phyloP scores from a whole-genome alignment of 2,113 vertebrate species.

The Sporophila hypoxantha region DNA sequence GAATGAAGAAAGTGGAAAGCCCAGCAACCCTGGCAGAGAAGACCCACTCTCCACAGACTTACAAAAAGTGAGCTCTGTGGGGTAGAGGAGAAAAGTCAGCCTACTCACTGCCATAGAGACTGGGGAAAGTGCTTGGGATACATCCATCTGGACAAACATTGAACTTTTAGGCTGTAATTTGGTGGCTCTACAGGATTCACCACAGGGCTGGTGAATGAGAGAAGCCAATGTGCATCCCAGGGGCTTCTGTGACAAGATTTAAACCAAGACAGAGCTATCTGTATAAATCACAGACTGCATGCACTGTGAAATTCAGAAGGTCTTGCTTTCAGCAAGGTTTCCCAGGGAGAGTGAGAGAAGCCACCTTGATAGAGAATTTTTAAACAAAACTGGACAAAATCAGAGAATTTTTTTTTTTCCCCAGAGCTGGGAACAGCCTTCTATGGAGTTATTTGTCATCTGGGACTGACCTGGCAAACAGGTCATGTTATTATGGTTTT shows the following conservation, averaged over 20 bases:
- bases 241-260: not conserved
- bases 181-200: not conserved
- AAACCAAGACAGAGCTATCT: not conserved
- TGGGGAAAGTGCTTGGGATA: not conserved
- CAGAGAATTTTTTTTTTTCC: not conserved
- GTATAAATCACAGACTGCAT: not conserved
- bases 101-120: not conserved
- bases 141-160: not conserved
- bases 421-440: not conserved
- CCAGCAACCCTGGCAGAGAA: not conserved
- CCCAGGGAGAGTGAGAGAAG: not conserved
- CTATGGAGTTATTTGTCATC: not conserved
- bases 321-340: not conserved
- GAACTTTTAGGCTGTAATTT: not conserved
- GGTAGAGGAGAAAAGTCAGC: not conserved
- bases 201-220: not conserved
- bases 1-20: not conserved
- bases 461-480: not conserved
- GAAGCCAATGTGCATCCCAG: not conserved
- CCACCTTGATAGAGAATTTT: not conserved
- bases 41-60: not conserved
- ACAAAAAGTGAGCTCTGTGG: not conserved
- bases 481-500: not conserved
- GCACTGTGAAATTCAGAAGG: not conserved
- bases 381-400: not conserved